Evolutionary conservation across 2,888 invertebrate genomes (phyloP), one percentile per base, ranked within the genome.

Genomic region (Caenorhabditis sulstoni): DNA sequence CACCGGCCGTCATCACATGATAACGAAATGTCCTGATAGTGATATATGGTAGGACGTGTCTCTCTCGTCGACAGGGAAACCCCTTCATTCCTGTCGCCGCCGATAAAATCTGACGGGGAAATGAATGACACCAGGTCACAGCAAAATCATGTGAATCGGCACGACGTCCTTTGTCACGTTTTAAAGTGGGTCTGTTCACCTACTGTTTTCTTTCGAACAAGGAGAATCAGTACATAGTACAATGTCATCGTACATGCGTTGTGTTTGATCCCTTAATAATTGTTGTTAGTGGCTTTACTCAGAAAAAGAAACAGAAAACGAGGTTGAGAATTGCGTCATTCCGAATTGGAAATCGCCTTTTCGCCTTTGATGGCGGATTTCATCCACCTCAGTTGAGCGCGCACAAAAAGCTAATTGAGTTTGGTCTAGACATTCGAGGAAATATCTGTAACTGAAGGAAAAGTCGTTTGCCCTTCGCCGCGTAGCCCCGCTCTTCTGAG

Each of bases 81-180:
- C 64, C 70, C 52, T 22, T 47, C 29, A 47, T 47, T 62, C 44
- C 62, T 64, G 57, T 41, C 44, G 5, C 45, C 41, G 29, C 49
- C 29, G 18, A 18, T 50, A 53, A 73, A 49, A 73, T 73, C 64
- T 58, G 50, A 50, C 44, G 41, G 57, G 64, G 58, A 64, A 70
- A 71, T 22, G 53, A 50, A 22, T 57, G 23, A 29, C 59, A 59
- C 16, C 49, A 68, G 55, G 47, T 55, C 62, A 58, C 49, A 58
- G 50, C 39, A 22, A 41, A 73, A 73, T 73, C 73, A 73, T 73
- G 73, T 73, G 73, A 73, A 73, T 47, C 29, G 59, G 55, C 29
- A 57, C 62, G 62, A 53, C 49, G 55, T 73, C 73, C 73, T 73
- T 73, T 73, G 64, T 73, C 73, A 73, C 73, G 64, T 52, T 73